Conservation (phyloP, 2,113 vertebrate genomes). For the Galeopterus variegatus region DNA sequence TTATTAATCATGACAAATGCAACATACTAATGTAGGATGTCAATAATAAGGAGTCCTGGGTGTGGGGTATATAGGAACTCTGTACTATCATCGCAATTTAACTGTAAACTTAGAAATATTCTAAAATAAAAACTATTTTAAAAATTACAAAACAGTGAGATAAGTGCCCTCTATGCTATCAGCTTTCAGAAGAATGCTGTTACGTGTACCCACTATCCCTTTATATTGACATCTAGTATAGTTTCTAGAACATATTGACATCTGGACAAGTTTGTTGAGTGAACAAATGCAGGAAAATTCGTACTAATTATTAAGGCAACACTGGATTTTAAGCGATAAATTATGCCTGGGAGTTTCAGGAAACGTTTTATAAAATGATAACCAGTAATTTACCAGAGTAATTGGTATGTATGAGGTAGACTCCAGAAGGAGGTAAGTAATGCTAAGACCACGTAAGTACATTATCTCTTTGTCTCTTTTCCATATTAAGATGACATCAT, state of each 20-base stretch:
- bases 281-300: background rate
- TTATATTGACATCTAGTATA: background rate
- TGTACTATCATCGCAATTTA: background rate
- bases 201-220: fast-evolving
- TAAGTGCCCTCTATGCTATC: background rate
- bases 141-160: background rate
- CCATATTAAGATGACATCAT: background rate
- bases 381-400: background rate
- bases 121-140: background rate
- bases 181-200: background rate
- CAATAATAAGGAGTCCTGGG: background rate
- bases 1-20: background rate
- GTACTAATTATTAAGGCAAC: background rate
- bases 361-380: background rate
- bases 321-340: background rate
- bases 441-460: fast-evolving
- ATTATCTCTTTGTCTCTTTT: background rate
- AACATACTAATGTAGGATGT: background rate
- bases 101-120: background rate
- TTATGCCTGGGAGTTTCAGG: background rate
- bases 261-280: background rate
- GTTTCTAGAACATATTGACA: background rate
- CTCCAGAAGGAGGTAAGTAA: background rate
- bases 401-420: background rate
- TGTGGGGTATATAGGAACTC: background rate